Evolutionary conservation across 2,888 invertebrate species (phyloP).

Genomic region (Macrophya alboannulata): DNA sequence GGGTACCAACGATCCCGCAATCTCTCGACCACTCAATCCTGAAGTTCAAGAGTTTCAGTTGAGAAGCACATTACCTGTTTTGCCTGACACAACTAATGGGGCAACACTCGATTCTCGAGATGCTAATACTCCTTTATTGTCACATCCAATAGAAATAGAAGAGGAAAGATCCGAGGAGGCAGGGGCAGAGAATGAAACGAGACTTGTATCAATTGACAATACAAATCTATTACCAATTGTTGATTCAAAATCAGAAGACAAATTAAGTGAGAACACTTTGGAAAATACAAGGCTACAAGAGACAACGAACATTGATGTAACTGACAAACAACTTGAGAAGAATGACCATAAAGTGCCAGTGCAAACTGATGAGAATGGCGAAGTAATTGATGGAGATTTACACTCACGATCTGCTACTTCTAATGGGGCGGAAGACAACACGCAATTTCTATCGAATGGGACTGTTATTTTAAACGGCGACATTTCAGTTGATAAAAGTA

Average conservation of each 20-base stretch:
- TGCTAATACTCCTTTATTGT: neutral
- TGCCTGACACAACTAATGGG: slow-evolving; percentile 6
- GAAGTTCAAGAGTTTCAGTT: slow-evolving; percentile 77
- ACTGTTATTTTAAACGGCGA: neutral
- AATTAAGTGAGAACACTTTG: slow-evolving; percentile 29
- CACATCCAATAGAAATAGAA: neutral
- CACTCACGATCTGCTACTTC: neutral
- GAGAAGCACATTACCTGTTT: slow-evolving; percentile 40
- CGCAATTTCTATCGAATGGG: neutral
- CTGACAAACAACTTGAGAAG: neutral
- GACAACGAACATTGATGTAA: neutral
- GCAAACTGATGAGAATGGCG: neutral
- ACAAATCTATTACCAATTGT: neutral
- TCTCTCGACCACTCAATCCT: slow-evolving; percentile 73
- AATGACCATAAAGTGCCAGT: neutral
- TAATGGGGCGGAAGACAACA: neutral
- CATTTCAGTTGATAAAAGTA: neutral
- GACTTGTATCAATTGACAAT: slow-evolving; percentile 1
- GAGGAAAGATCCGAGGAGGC: slow-evolving; percentile 15
- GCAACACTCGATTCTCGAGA: neutral
- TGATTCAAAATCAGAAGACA: slow-evolving; percentile 26
- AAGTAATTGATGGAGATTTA: slow-evolving; percentile 17
- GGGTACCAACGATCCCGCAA: slow-evolving; percentile 58
- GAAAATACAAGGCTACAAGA: slow-evolving; percentile 35
- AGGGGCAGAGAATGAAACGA: slow-evolving; percentile 14